These are phyloP conservation scores for Drosophila eohydei DNA, from an alignment of 2,888 invertebrate genomes.

Conservation along the genomic window DNA sequence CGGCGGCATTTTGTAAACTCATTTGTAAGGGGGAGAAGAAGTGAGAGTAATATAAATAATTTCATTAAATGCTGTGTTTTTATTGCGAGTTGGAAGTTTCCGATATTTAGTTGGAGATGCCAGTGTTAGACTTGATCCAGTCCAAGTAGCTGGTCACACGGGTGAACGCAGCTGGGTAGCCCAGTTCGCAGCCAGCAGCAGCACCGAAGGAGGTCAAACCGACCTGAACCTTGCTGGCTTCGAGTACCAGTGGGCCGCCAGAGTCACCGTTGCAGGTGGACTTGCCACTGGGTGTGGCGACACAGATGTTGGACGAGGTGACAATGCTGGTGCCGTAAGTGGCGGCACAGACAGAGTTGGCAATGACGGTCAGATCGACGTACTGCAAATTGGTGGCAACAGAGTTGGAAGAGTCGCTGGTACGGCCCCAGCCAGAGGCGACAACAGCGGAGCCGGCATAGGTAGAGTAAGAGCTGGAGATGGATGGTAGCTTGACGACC, in stretches of 20 bases:
- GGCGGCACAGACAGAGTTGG: constrained; percentile 78
- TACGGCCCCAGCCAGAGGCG: constrained; percentile 76
- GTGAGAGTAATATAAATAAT: background rate
- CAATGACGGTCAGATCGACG: constrained; percentile 57
- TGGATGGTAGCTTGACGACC: constrained; percentile 37
- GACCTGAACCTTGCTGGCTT: constrained; percentile 42
- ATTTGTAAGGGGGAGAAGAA: constrained; percentile 12
- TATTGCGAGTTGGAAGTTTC: constrained; percentile 33
- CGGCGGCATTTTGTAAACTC: constrained; percentile 39
- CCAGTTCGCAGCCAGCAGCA: constrained; percentile 70
- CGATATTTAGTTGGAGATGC: constrained; percentile 43
- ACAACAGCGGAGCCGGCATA: constrained; percentile 35
- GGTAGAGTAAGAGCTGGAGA: constrained; percentile 45
- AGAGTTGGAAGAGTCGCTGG: constrained; percentile 40
- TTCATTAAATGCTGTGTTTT: constrained; percentile 37
- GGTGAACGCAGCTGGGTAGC: constrained; percentile 79
- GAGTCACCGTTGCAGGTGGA: constrained; percentile 83
- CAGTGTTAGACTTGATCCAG: constrained; percentile 71
- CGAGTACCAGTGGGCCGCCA: constrained; percentile 79
- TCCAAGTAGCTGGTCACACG: constrained; percentile 63
- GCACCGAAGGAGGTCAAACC: constrained; percentile 82
- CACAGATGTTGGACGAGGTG: constrained; percentile 58
- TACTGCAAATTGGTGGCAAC: constrained; percentile 74
- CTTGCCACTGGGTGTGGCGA: constrained; percentile 42
- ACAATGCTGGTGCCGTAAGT: constrained; percentile 81